phyloP scores from a whole-genome alignment of 2,113 vertebrate genomes.

The Carettochelys insculpta region DNA sequence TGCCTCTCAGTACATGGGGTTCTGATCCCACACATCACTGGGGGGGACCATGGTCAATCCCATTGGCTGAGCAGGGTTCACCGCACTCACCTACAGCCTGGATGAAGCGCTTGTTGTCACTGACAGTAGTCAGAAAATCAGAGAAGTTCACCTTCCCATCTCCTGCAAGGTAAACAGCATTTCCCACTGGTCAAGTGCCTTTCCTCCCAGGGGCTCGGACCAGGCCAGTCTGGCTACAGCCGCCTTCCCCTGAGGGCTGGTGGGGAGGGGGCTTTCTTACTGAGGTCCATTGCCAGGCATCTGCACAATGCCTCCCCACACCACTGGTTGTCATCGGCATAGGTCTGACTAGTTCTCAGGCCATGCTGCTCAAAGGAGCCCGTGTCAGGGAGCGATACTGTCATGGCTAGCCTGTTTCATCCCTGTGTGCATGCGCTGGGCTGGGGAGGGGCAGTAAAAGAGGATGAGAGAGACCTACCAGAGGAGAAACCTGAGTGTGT shows the following conservation, averaged over 20 bases:
- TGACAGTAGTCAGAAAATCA: constrained; percentile 61
- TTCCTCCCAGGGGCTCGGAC: neutral
- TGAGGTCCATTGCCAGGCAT: neutral
- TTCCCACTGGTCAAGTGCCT: neutral
- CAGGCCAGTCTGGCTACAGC: neutral
- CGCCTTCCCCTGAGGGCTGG: neutral
- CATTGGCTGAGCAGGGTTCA: neutral
- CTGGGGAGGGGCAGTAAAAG: neutral
- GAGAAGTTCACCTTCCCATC: constrained; percentile 68
- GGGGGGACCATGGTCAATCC: neutral
- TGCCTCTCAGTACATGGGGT: neutral
- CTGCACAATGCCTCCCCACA: neutral
- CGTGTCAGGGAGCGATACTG: neutral
- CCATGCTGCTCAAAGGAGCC: neutral
- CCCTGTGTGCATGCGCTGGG: neutral
- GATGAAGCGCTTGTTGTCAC: constrained; percentile 57
- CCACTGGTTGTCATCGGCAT: neutral
- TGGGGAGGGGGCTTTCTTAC: neutral
- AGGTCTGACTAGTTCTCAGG: neutral
- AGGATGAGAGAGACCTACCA: neutral
- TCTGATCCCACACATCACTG: neutral
- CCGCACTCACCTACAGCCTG: constrained; percentile 59
- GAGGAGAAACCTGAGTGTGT: neutral
- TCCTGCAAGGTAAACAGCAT: constrained; percentile 54
- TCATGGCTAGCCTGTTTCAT: neutral